Base-by-base conservation (phyloP, 2,888 invertebrate genomes). In the Leptopterna dolabrata region DNA sequence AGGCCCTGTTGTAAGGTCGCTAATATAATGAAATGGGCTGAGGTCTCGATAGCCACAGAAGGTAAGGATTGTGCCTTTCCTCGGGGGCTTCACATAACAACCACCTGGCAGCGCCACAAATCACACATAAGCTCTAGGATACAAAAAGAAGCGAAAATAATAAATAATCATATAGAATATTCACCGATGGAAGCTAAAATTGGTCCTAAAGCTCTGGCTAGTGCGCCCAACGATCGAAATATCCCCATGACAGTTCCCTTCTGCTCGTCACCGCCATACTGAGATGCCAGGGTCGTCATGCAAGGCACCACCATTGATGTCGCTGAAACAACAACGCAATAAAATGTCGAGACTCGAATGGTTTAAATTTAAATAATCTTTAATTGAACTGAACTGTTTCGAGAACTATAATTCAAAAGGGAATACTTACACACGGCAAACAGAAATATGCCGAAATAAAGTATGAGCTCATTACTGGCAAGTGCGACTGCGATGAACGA, bases 231-330 rank as follows among this genome's bases (percentile, higher is more conserved):
- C 0, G 99, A 98, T 88, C 99, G 94, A 91, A 99, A 97, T 89
- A 97, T 96, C 14, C 99, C 99, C 91, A 99, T 95, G 89, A 97
- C 96, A 0, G 96, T 95, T 41, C 99, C 99, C 91, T 98, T 98
- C 91, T 98, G 96, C 91, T 95, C 95, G 88, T 93, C 94, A 51
- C 95, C 95, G 7, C 96, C 96, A 91, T 96, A 95, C 89, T 95
- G 94, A 1, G 98, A 97, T n/a, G 97, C 97, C 92, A 98, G 93
- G 2, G 98, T 96, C 90, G 97, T 99, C 93, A 99, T 94, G 91
- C 97, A 98, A 14, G 99, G 98, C 29, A 99, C 98, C 43, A 98
- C 98, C 92, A 98, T 95, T n/a, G 97, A 96, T 13, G 96, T 97
- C 24, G 96, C 96, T 96, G 90, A 45, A 92, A 92, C 71, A 41